phyloP scores from a whole-genome alignment of 2,797 vertebrate species.

The Labeo calbasu region DNA sequence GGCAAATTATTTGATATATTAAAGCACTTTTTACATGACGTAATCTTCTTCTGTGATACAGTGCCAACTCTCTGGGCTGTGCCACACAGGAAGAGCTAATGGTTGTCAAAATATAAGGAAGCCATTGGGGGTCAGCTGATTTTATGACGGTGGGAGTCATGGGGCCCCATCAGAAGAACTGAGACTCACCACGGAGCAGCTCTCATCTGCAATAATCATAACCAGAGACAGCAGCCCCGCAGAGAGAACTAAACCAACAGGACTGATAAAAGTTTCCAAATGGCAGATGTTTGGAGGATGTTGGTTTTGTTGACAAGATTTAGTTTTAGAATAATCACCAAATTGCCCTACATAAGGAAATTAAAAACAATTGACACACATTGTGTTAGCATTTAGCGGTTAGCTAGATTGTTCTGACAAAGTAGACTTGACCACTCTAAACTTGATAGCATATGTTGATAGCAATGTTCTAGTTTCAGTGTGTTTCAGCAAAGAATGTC shows the following conservation, averaged over 20 bases:
- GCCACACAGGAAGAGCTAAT: slow-evolving; percentile 26
- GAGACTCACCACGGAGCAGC: slow-evolving; percentile 11
- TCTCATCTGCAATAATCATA: slow-evolving; percentile 44
- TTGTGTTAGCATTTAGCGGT: background rate
- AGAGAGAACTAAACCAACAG: slow-evolving; percentile 13
- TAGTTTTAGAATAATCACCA: background rate
- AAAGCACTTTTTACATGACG: background rate
- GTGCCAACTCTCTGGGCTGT: background rate
- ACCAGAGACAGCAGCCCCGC: slow-evolving; percentile 26
- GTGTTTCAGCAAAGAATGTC: background rate
- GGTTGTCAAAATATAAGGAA: slow-evolving; percentile 20
- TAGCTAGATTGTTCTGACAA: background rate
- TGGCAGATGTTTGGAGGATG: background rate
- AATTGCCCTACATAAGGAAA: background rate
- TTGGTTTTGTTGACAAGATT: slow-evolving; percentile 1
- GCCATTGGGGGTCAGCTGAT: slow-evolving; percentile 29
- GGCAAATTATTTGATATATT: background rate
- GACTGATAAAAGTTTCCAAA: slow-evolving; percentile 34
- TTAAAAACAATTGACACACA: background rate
- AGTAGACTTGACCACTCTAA: background rate
- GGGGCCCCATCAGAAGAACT: background rate
- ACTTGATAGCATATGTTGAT: background rate
- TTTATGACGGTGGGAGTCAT: slow-evolving; percentile 18
- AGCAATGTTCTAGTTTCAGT: background rate
- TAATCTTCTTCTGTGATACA: background rate